Evolutionary conservation across 2,797 vertebrate species (phyloP).

Genomic region (Hydrolagus colliei): DNA sequence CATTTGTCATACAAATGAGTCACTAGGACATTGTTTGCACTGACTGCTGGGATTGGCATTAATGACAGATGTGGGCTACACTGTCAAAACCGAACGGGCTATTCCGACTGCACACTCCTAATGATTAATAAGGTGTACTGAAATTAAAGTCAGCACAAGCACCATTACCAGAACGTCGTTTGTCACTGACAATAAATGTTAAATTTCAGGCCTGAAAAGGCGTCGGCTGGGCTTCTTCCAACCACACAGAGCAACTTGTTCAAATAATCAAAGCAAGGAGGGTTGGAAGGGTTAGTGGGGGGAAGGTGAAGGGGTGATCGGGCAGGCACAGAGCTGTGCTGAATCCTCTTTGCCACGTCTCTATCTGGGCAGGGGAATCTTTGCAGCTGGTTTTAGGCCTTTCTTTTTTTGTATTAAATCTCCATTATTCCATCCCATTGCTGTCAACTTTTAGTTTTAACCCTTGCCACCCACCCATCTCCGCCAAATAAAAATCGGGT

Average conservation of each 20-base stretch:
- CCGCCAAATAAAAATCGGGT: not conserved
- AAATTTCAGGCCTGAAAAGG: conserved; percentile 17
- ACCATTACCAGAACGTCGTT: conserved; percentile 64
- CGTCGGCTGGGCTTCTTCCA: not conserved
- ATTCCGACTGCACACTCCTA: conserved; percentile 44
- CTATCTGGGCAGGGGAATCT: not conserved
- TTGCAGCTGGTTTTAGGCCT: not conserved
- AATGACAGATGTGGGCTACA: conserved; percentile 37
- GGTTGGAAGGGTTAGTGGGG: not conserved
- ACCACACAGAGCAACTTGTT: conserved; percentile 5
- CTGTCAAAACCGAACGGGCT: conserved; percentile 32
- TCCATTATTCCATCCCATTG: conserved; percentile 42
- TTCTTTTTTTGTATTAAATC: not conserved
- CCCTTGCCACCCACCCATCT: no score
- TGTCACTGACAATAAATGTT: conserved; percentile 61
- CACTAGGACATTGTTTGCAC: conserved; percentile 39
- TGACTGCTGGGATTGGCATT: conserved; percentile 40
- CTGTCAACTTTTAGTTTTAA: not conserved
- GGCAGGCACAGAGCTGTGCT: not conserved
- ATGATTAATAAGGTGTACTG: conserved; percentile 61
- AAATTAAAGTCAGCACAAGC: conserved; percentile 62
- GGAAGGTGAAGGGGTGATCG: no score
- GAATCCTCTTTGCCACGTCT: not conserved
- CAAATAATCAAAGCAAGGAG: conserved; percentile 16
- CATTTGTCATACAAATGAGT: conserved; percentile 44